These are phyloP conservation scores for Drosophila busckii DNA, from an alignment of 1,140 invertebrate species.

Conservation along the genomic window DNA sequence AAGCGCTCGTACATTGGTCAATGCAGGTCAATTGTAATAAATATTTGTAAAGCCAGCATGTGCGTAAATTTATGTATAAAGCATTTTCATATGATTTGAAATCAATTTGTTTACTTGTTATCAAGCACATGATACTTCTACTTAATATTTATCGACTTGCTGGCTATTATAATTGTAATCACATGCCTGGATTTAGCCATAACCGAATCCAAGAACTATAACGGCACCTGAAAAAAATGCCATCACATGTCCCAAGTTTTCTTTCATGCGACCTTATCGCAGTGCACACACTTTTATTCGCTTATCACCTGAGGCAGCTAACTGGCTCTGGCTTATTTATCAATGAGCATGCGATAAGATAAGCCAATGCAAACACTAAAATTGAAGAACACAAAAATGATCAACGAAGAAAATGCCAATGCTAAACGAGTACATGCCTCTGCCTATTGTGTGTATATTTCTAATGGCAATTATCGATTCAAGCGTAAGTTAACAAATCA, in stretches of 20 bases:
- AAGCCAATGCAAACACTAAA: too few relatives aligned
- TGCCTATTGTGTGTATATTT: too few relatives aligned
- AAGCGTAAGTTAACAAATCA: constrained; percentile 28
- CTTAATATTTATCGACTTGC: too few relatives aligned
- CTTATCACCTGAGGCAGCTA: constrained; percentile 49
- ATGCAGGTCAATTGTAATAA: constrained; percentile 7
- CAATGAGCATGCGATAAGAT: constrained; percentile 66
- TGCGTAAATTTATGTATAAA: constrained; percentile 7
- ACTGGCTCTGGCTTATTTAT: constrained; percentile 62
- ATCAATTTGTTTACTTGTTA: constrained; percentile 16
- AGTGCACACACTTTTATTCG: constrained; percentile 35
- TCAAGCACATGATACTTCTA: constrained; percentile 32
- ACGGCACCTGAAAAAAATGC: neutral
- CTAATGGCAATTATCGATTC: neutral
- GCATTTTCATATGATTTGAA: constrained; percentile 5
- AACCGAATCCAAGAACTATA: constrained; percentile 27
- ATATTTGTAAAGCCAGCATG: neutral
- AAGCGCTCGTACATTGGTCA: too few relatives aligned
- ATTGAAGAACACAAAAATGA: too few relatives aligned
- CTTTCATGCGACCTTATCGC: constrained; percentile 40
- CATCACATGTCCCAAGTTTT: constrained; percentile 56
- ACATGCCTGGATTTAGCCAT: constrained; percentile 43
- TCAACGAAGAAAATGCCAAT: too few relatives aligned
- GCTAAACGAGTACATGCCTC: too few relatives aligned
- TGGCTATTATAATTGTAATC: constrained; percentile 50